Percentiles rank a stretch among this genome's conserved stretches.
These are phyloP conservation scores for Pammene aurita DNA, from an alignment of 2,888 invertebrate species.

Conservation along the genomic window DNA sequence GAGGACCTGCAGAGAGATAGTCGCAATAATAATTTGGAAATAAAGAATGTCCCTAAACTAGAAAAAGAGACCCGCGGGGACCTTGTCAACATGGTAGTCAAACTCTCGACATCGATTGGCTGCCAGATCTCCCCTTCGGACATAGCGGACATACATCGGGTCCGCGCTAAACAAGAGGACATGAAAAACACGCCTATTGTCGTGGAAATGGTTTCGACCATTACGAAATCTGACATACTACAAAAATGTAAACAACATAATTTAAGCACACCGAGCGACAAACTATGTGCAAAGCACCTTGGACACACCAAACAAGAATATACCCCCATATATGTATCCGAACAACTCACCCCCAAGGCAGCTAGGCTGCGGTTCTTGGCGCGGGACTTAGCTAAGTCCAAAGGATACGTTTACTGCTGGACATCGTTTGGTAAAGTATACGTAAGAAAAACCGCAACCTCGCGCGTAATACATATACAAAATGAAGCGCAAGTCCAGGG, in stretches of 20 bases:
- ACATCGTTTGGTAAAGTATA: neutral
- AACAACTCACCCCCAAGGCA: neutral
- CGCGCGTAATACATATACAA: neutral
- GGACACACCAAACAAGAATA: neutral
- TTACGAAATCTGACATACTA: neutral
- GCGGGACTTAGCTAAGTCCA: neutral
- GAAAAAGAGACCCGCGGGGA: neutral
- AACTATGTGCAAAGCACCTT: neutral
- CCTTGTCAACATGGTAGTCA: neutral
- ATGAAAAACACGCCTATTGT: neutral
- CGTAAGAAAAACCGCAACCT: neutral
- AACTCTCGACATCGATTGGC: neutral
- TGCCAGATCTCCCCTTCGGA: neutral
- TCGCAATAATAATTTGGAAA: too few species aligned
- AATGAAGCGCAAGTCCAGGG: neutral
- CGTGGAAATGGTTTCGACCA: neutral
- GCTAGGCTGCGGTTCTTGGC: neutral
- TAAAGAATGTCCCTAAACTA: too few species aligned
- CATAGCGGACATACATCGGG: neutral
- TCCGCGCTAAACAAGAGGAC: neutral
- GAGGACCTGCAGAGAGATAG: too few species aligned
- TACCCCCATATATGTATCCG: neutral
- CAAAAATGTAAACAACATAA: conserved; percentile 7
- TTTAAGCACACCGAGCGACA: neutral
- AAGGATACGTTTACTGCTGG: conserved; percentile 2